Evolutionary conservation across 2,113 vertebrate genomes (phyloP).

Genomic region (Otocyon megalotis): DNA sequence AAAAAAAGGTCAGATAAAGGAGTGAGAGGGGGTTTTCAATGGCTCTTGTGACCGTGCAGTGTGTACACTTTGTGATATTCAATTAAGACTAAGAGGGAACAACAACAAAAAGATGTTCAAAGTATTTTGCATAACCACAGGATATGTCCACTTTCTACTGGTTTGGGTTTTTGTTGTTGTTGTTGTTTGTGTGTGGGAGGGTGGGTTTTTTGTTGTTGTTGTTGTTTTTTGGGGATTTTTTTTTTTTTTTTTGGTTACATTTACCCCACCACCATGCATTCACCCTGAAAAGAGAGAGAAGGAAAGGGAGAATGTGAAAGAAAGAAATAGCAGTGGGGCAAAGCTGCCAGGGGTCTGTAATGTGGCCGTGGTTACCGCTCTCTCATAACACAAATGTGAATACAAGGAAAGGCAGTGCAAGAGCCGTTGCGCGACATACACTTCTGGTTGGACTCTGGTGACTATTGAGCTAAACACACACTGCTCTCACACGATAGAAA

Average conservation of each 20-base stretch:
- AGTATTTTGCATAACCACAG: constrained; percentile 82
- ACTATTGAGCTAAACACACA: constrained; percentile 83
- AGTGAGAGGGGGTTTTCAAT: constrained; percentile 84
- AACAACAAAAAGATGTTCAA: constrained; percentile 79
- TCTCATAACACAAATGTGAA: constrained; percentile 85
- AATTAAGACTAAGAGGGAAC: constrained; percentile 81
- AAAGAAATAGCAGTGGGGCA: constrained; percentile 75
- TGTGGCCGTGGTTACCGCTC: constrained; percentile 80
- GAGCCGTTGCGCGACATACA: constrained; percentile 74
- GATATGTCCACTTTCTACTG: constrained; percentile 82
- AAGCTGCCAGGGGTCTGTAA: constrained; percentile 76
- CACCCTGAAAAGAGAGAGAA: constrained; percentile 69
- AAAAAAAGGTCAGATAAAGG: constrained; percentile 85
- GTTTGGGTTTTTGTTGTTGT: background rate
- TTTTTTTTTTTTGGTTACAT: background rate
- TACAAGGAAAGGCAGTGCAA: constrained; percentile 79
- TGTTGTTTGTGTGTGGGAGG: background rate
- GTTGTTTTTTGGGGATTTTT: background rate
- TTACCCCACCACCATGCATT: background rate
- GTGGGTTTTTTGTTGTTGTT: background rate
- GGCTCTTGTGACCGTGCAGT: constrained; percentile 79
- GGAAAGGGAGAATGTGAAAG: constrained; percentile 70
- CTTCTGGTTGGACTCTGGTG: constrained; percentile 85
- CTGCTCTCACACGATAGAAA: constrained; percentile 79
- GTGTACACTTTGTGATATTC: constrained; percentile 81